Percentiles rank a stretch among this genome's conserved stretches.
Evolutionary conservation across 1,140 invertebrate species (phyloP).

Genomic region (Ceratoteleas bidentatus): DNA sequence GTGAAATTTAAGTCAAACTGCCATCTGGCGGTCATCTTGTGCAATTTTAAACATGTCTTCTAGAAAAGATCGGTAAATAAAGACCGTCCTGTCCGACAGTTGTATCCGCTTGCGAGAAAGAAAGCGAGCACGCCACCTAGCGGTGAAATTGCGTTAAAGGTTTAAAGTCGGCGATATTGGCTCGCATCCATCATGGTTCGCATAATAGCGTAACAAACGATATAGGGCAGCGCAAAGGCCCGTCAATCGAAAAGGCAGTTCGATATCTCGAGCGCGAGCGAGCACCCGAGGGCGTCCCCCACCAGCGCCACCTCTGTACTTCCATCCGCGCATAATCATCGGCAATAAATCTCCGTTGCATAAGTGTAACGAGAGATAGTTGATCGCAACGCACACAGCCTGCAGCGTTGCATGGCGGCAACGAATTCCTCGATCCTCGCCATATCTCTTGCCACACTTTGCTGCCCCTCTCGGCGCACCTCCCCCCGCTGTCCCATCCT

Average conservation of each 20-base stretch:
- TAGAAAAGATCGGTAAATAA: background rate
- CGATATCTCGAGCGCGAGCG: constrained; percentile 69
- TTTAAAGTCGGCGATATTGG: background rate
- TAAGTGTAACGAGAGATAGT: constrained; percentile 82
- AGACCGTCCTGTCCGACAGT: too few relatives aligned
- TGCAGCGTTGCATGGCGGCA: constrained; percentile 69
- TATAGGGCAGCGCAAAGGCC: constrained; percentile 59
- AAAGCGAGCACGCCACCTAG: constrained; percentile 4
- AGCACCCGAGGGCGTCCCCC: constrained; percentile 71
- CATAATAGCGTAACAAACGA: constrained; percentile 55
- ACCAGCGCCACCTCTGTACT: constrained; percentile 71
- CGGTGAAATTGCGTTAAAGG: constrained; percentile 5
- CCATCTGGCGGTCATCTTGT: too few relatives aligned
- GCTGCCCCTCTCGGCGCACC: constrained; percentile 42
- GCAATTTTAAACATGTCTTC: too few relatives aligned
- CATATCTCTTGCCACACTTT: constrained; percentile 66
- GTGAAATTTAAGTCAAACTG: too few relatives aligned
- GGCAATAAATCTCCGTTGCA: constrained; percentile 82
- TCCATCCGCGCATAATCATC: constrained; percentile 78
- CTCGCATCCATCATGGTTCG: constrained; percentile 54
- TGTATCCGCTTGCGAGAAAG: background rate
- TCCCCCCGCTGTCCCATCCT: constrained; percentile 48
- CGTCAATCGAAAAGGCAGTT: constrained; percentile 75
- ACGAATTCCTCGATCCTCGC: constrained; percentile 66
- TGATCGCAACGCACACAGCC: constrained; percentile 81